A percentile compares a stretch with the other conserved stretches of the same genome.
Evolutionary conservation across 1,140 invertebrate species (phyloP).

Genomic region (Drosophila kepulauana): DNA sequence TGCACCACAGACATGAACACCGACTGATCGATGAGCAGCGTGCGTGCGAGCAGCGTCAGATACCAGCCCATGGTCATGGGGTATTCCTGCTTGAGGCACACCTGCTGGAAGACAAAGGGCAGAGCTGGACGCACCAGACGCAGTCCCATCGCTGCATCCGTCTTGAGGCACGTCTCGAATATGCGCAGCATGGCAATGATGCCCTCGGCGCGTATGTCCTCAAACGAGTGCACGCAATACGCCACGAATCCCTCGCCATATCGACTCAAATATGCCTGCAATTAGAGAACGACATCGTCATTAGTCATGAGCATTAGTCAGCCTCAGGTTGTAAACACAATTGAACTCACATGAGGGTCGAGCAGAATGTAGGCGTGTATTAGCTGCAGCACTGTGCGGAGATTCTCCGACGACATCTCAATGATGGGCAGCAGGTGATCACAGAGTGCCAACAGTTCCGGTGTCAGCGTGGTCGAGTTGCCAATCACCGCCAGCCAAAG

Average conservation of each 20-base stretch:
- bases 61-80: constrained; percentile 91
- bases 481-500: constrained; percentile 95
- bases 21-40: constrained; percentile 91
- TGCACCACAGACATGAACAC: constrained; percentile 89
- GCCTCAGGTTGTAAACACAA: constrained; percentile 62
- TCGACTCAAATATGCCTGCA: constrained; percentile 89
- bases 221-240: constrained; percentile 89
- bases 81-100: constrained; percentile 89
- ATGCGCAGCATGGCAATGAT: constrained; percentile 90
- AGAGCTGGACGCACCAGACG: constrained; percentile 89
- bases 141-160: constrained; percentile 88
- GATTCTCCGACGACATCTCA: constrained; percentile 92
- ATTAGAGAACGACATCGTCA: background rate
- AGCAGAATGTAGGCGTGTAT: constrained; percentile 94
- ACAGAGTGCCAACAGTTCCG: constrained; percentile 90
- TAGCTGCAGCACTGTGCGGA: constrained; percentile 91
- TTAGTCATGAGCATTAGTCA: constrained; percentile 84
- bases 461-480: constrained; percentile 88
- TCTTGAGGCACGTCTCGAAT: constrained; percentile 90
- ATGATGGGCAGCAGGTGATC: constrained; percentile 91
- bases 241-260: constrained; percentile 89
- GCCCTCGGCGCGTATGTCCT: constrained; percentile 93
- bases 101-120: constrained; percentile 88
- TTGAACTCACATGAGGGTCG: constrained; percentile 88
- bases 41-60: constrained; percentile 91